Conservation (phyloP, 2,113 vertebrate species). For the Corythornis vintsioides region DNA sequence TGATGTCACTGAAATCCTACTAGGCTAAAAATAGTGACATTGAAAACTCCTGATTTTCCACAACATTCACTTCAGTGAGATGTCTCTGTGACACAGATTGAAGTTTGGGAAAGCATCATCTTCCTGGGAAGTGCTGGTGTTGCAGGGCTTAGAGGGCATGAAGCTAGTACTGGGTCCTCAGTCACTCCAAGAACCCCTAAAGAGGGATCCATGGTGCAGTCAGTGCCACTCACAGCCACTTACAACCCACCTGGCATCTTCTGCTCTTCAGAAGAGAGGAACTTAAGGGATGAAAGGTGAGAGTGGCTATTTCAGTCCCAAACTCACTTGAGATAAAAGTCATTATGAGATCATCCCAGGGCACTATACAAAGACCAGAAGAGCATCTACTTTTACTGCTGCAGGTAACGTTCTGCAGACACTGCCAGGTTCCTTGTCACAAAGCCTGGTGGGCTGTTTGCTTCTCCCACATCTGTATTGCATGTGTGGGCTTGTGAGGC, state of each 20-base stretch:
- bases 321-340: background rate
- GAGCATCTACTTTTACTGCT: background rate
- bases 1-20: background rate
- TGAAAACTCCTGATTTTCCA: slow-evolving; percentile 4
- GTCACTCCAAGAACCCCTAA: background rate
- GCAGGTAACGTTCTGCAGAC: background rate
- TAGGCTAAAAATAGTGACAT: background rate
- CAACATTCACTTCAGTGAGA: background rate
- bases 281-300: background rate
- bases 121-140: background rate
- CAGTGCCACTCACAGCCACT: background rate
- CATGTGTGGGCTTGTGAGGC: background rate
- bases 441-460: background rate
- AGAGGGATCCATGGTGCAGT: background rate
- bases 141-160: accelerated
- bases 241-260: background rate
- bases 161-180: background rate
- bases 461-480: background rate
- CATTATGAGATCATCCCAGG: background rate
- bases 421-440: background rate
- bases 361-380: background rate
- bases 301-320: background rate
- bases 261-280: background rate
- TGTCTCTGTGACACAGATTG: background rate
- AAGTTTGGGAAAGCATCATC: background rate